Conservation (phyloP, 2,888 invertebrate genomes). For the Ctenicera cuprea region DNA sequence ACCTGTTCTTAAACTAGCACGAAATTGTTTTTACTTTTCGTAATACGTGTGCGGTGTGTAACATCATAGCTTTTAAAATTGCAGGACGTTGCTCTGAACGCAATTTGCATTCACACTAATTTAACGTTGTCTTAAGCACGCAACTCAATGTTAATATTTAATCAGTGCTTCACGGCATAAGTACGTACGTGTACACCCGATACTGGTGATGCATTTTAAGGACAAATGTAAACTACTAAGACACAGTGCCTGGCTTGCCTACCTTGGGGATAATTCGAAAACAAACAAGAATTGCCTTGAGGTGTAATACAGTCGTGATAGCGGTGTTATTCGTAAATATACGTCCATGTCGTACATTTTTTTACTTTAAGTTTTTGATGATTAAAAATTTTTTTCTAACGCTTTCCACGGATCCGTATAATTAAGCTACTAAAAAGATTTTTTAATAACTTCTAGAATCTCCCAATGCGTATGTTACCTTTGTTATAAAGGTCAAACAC, state of each 20-base stretch:
- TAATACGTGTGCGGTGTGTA: background rate
- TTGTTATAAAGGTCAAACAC: slow-evolving; percentile 12
- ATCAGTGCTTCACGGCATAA: background rate
- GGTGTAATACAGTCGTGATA: no score
- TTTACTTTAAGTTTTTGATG: no score
- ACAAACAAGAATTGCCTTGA: background rate
- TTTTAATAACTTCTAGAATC: background rate
- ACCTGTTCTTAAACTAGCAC: slow-evolving; percentile 4
- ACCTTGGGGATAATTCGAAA: background rate
- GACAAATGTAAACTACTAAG: background rate
- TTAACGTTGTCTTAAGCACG: background rate
- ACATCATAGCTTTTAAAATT: background rate
- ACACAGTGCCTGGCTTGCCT: background rate
- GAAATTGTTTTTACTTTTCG: slow-evolving; percentile 3
- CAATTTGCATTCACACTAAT: slow-evolving; percentile 6
- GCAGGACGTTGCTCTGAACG: slow-evolving; percentile 13
- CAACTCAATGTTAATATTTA: slow-evolving; percentile 11
- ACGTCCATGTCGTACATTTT: background rate
- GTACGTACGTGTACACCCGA: background rate
- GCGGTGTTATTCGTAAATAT: background rate
- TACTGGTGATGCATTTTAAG: slow-evolving; percentile 14
- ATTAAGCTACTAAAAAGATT: no score
- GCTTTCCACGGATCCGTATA: background rate
- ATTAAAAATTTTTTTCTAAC: no score
- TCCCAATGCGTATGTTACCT: slow-evolving; percentile 25